These are phyloP conservation scores for Prunella himalayana DNA, from an alignment of 2,113 vertebrate genomes.

Conservation along the genomic window DNA sequence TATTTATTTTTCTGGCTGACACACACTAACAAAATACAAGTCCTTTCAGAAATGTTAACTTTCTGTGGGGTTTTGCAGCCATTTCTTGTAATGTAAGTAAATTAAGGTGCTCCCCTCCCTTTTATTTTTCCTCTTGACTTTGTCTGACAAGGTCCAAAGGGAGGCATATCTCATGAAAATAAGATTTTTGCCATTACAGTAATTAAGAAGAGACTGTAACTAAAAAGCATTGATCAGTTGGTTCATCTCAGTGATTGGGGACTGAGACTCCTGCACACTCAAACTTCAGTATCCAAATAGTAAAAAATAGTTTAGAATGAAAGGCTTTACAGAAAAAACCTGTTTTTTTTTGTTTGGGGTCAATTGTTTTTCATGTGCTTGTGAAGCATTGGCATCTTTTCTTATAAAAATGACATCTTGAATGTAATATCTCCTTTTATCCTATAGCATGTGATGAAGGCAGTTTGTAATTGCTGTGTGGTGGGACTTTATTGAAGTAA, in stretches of 20 bases:
- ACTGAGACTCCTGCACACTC: background rate
- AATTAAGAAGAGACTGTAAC: background rate
- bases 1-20: background rate
- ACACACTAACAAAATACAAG: background rate
- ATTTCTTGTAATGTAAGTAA: background rate
- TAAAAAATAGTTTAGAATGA: background rate
- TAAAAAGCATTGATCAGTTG: background rate
- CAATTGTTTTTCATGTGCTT: background rate
- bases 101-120: fast-evolving
- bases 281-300: background rate
- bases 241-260: background rate
- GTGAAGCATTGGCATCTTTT: background rate
- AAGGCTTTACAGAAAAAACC: background rate
- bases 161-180: background rate
- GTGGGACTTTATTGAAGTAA: background rate
- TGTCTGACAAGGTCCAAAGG: background rate
- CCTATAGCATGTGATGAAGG: background rate
- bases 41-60: background rate
- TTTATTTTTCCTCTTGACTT: background rate
- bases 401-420: background rate
- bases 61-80: background rate
- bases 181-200: background rate
- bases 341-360: background rate
- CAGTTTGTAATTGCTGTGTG: background rate
- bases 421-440: background rate